phyloP scores from a whole-genome alignment of 1,140 invertebrate genomes.

The Philotrypesis tridentata region DNA sequence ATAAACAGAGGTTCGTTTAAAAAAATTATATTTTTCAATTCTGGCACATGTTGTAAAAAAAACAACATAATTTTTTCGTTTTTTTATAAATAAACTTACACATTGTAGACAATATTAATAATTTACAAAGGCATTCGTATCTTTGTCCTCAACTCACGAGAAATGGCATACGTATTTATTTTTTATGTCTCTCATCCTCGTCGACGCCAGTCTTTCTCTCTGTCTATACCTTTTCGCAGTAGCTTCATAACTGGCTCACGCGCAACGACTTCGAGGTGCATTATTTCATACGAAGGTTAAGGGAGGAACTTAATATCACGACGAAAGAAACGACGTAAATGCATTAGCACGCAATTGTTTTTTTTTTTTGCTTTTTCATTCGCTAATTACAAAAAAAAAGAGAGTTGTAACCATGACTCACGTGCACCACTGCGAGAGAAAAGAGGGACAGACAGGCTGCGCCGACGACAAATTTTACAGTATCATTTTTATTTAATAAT shows the following conservation, averaged over 20 bases:
- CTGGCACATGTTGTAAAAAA: slow-evolving; percentile 71
- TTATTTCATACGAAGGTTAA: slow-evolving; percentile 39
- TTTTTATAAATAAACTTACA: slow-evolving; percentile 73
- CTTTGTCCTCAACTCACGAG: slow-evolving; percentile 15
- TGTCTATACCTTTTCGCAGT: slow-evolving; percentile 19
- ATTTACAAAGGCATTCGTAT: slow-evolving; percentile 66
- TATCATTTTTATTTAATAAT: slow-evolving; percentile 36
- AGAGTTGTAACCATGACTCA: neutral
- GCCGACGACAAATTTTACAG: slow-evolving; percentile 26
- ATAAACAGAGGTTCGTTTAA: slow-evolving; percentile 64
- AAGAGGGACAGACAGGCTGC: slow-evolving; percentile 32
- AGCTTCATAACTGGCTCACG: neutral
- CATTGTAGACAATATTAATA: slow-evolving; percentile 69
- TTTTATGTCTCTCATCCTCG: slow-evolving; percentile 50
- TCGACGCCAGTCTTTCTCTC: slow-evolving; percentile 40
- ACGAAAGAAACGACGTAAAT: slow-evolving; percentile 46
- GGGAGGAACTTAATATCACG: slow-evolving; percentile 48
- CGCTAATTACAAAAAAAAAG: neutral
- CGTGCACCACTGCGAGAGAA: slow-evolving; percentile 2
- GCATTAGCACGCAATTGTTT: slow-evolving; percentile 33
- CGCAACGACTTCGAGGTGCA: slow-evolving; percentile 17
- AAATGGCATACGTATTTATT: slow-evolving; percentile 45
- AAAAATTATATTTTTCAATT: slow-evolving; percentile 74
- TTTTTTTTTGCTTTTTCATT: neutral
- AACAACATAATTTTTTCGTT: slow-evolving; percentile 72